Conservation (phyloP, 2,888 invertebrate species). For the Helobdella robusta region DNA sequence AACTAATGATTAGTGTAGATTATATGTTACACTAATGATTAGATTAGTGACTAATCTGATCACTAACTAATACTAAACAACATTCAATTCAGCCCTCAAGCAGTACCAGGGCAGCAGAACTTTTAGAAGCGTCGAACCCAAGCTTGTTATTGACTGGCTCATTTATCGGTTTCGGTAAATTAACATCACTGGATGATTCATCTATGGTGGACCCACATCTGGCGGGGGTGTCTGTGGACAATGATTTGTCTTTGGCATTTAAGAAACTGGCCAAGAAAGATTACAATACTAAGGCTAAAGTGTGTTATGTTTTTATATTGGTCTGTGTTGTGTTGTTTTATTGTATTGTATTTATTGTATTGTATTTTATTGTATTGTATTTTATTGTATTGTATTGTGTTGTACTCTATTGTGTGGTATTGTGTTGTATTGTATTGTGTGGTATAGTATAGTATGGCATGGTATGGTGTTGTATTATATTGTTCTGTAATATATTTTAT, state of each 20-base stretch:
- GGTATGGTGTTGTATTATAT: too few relatives aligned
- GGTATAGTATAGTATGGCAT: too few relatives aligned
- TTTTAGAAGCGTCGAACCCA: slow-evolving; percentile 55
- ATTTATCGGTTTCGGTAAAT: slow-evolving; percentile 60
- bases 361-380: too few relatives aligned
- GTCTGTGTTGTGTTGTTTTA: not conserved
- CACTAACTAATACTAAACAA: too few relatives aligned
- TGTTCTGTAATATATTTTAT: too few relatives aligned
- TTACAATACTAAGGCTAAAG: slow-evolving; percentile 77
- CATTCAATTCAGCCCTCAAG: slow-evolving; percentile 65
- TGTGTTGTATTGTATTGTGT: too few relatives aligned
- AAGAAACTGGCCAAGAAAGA: slow-evolving; percentile 84
- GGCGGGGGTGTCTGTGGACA: slow-evolving; percentile 59
- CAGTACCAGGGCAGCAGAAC: slow-evolving; percentile 77
- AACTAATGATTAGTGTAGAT: too few relatives aligned
- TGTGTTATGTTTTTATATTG: not conserved
- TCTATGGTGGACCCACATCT: slow-evolving; percentile 51
- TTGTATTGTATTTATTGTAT: too few relatives aligned
- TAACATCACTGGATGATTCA: slow-evolving; percentile 57
- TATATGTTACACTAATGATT: too few relatives aligned
- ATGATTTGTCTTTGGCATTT: slow-evolving; percentile 67
- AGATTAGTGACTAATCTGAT: too few relatives aligned
- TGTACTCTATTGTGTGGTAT: too few relatives aligned
- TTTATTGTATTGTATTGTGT: too few relatives aligned
- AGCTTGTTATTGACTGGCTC: slow-evolving; percentile 49